Base-by-base conservation (phyloP, 2,113 vertebrate species). In the Octodon degus region DNA sequence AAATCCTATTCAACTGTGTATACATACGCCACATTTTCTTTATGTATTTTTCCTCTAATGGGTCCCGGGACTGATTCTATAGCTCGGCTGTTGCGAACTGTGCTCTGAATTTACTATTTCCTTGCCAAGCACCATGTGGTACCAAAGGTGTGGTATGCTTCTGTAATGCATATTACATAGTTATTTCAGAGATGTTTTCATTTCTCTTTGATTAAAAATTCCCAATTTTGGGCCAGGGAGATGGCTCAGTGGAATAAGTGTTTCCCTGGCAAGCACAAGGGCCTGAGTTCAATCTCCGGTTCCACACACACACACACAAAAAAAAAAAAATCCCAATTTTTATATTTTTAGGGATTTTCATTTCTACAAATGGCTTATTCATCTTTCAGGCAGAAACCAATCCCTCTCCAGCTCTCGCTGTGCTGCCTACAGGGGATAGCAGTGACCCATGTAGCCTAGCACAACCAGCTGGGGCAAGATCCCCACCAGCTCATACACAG, bases 101-200 rank as follows among this genome's bases (percentile, higher is more conserved):
- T 53, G 50, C 24, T 83, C 85, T 93, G 87, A 58, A 95, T 96
- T 93, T 91, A 62, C 55, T 68, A 55, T 76, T 82, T 92, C 88
- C 60, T 86, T 80, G 65, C 37, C 81, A 96, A 86, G 43, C 16
- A 79, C 25, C 32, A 7, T 27, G 25, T 76, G 81, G 72, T 65
- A 89, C 83, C 79, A 80, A 63, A 13, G 24, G n/a, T 81, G 5
- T 63, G n/a, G 68, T 89, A 81, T 58, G 47, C 32, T 89, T 94
- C 93, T 90, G 70, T 72, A 94, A 74, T 55, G 63, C 19, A 30
- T 87, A 80, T 74, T 74, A 87, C 6, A 67, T 2, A 76, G 86
- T 74, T 94, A 96, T 91, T 96, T 32, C 43, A 97, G 85, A 97
- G 96, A 93, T 30, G 13, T 12, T 89, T 58, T 79, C 62, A 74